phyloP scores from a whole-genome alignment of 2,888 invertebrate genomes.

The Eustalomyia histrio region DNA sequence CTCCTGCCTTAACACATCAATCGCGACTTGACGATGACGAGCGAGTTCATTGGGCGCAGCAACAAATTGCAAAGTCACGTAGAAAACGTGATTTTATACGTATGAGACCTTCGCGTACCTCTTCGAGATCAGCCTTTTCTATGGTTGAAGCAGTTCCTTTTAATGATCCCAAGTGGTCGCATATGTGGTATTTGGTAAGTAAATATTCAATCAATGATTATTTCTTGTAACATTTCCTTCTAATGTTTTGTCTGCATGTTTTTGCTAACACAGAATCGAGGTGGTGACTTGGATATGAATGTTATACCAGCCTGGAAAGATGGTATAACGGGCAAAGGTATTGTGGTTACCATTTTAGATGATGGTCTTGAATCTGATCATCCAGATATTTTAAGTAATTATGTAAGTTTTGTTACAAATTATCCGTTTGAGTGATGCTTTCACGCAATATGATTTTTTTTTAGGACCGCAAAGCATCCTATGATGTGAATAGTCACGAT shows the following conservation, averaged over 20 bases:
- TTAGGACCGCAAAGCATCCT: slow-evolving; percentile 96
- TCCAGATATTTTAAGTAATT: slow-evolving; percentile 94
- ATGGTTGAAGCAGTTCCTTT: slow-evolving; percentile 80
- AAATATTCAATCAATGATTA: slow-evolving; percentile 79
- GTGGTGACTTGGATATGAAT: slow-evolving; percentile 96
- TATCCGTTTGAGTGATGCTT: background rate
- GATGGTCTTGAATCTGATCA: slow-evolving; percentile 98
- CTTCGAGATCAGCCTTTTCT: slow-evolving; percentile 72
- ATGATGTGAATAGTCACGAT: slow-evolving; percentile 98
- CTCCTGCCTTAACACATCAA: slow-evolving; percentile 86
- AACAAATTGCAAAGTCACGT: slow-evolving; percentile 89
- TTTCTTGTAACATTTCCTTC: background rate
- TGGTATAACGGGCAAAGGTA: slow-evolving; percentile 95
- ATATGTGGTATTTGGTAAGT: slow-evolving; percentile 99
- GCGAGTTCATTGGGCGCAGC: slow-evolving; percentile 90
- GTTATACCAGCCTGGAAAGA: slow-evolving; percentile 97
- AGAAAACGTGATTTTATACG: slow-evolving; percentile 88
- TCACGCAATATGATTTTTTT: background rate
- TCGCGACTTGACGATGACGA: slow-evolving; percentile 85
- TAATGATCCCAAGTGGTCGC: slow-evolving; percentile 95
- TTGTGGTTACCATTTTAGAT: slow-evolving; percentile 97
- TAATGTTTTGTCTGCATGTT: background rate
- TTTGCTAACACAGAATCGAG: slow-evolving; percentile 85
- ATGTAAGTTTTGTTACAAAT: slow-evolving; percentile 84
- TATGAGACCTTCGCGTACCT: slow-evolving; percentile 78